Evolutionary conservation across 2,797 vertebrate species (phyloP), one percentile per base, ranked within the genome.

Genomic region (Tokudaia muenninki): DNA sequence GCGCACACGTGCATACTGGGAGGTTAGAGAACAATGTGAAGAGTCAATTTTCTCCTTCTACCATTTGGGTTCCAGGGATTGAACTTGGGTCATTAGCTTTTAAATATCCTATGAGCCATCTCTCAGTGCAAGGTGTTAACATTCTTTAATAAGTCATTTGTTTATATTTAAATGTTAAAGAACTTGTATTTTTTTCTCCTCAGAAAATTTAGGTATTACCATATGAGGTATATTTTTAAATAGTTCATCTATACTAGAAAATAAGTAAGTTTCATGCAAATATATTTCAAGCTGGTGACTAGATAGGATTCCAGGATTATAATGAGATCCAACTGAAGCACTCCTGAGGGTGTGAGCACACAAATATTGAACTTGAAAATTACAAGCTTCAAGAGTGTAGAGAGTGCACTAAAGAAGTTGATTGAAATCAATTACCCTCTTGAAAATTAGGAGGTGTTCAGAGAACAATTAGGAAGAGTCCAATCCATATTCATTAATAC

Each of bases 291-390:
- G 70, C 77, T 41, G 19, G 79, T 94, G 59, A 94, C 89, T 96
- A 26, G 37, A 95, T 97, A 93, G 83, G 97, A 95, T 96, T 94
- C 75, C 34, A 63, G 44, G 86, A 88, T 95, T 96, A 87, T 94
- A 95, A 93, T 22, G 50, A 74, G 63, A 94, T 96, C 82, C 50
- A 97, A 96, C 52, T 94, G 70, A 98, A 97, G 93, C 75, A 97
- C 89, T 98, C 92, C 91, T 95, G 79, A 96, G 97, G 89, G 92
- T 97, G 82, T 12, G 52, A 93, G 72, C 91, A 94, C 74, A 96
- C 97, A 98, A 98, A 97, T 97, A 97, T 97, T 97, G 96, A 97
- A 97, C 92, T 97, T 96, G 95, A 97, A 98, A 97, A 97, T 96
- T 96, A 97, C 65, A 95, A 93, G 86, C 72, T 97, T 96, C 87